Base-by-base conservation (phyloP, 1,140 invertebrate genomes). In the Apocrypta bakeri region DNA sequence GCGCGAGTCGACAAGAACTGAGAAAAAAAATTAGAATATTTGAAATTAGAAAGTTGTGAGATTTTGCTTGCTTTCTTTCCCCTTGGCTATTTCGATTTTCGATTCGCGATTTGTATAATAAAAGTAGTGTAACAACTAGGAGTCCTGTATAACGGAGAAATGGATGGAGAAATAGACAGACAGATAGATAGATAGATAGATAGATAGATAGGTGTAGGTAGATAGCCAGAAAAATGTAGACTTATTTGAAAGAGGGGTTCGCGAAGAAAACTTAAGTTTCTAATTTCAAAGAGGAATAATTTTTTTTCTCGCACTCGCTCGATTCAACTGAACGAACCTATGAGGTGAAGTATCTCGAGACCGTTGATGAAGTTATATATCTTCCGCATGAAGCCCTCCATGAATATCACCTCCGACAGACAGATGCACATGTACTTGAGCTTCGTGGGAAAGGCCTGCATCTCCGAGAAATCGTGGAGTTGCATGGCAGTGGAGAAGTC, bases 311-410 rank as follows among this genome's bases (percentile, higher is more conserved):
- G 33, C 33, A 8, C 33, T 1, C 75, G n/a, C 3, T 33, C n/a
- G 29, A 64, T 64, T 64, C 63, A 0, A 33, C 0, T 64, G 83
- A 85, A 87, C 93, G 89, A 92, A 98, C 98, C 99, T 89, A 99
- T 98, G 29, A 99, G 93, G 93, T 99, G 99, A 40, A 99, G 93
- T 82, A 99, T 97, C 94, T 99, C 98, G n/a, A 99, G 90, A 11
- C 98, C 99, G 84, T 99, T 99, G 87, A 99, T 99, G 89, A 99
- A 99, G 89, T 99, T 99, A 91, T 99, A 99, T 84, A 99, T 99
- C 92, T 99, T 99, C 82, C 99, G 93, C 98, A 99, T 99, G 90
- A 99, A 99, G n/a, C 99, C 99, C 92, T 99, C 99, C 96, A 99
- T 98, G 91, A 99, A 99, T 89, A 99, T 99, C 71, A 99, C 99